Conservation (phyloP, 2,888 invertebrate species). For the Trimorus sp. region DNA sequence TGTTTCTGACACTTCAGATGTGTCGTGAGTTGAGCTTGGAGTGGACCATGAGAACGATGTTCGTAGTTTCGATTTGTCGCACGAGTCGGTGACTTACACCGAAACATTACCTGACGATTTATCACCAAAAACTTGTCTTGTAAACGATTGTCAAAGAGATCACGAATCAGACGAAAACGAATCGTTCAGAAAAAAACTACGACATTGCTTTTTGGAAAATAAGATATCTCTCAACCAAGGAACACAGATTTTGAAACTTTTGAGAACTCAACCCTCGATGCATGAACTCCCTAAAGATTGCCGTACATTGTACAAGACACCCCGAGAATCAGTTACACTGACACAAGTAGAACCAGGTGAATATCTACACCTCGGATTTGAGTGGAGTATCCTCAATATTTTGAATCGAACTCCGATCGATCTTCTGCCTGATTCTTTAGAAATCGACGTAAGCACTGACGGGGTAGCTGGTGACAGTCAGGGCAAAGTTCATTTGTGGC, state of each 20-base stretch:
- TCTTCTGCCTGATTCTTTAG: too few relatives aligned
- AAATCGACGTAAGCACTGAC: too few relatives aligned
- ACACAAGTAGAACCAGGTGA: neutral
- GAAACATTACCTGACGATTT: too few relatives aligned
- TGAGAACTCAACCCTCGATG: constrained; percentile 1
- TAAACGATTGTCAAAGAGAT: neutral
- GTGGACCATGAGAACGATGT: too few relatives aligned
- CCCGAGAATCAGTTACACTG: neutral
- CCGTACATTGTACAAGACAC: constrained; percentile 7
- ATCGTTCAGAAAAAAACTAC: constrained; percentile 5
- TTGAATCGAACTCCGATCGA: neutral
- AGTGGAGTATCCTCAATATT: too few relatives aligned
- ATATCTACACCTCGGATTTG: constrained; percentile 3
- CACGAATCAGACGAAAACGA: neutral
- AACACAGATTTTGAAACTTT: constrained; percentile 9
- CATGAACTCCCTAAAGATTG: neutral
- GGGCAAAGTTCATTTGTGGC: too few relatives aligned
- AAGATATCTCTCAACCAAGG: neutral
- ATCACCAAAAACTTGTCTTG: too few relatives aligned
- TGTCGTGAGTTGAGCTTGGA: too few relatives aligned
- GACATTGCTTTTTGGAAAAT: neutral
- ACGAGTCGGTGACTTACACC: neutral
- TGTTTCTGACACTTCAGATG: too few relatives aligned
- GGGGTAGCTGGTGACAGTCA: too few relatives aligned
- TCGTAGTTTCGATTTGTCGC: too few relatives aligned